Evolutionary conservation across 2,888 invertebrate genomes (phyloP), one percentile per base, ranked within the genome.

Genomic region (Vesta saturnalis): DNA sequence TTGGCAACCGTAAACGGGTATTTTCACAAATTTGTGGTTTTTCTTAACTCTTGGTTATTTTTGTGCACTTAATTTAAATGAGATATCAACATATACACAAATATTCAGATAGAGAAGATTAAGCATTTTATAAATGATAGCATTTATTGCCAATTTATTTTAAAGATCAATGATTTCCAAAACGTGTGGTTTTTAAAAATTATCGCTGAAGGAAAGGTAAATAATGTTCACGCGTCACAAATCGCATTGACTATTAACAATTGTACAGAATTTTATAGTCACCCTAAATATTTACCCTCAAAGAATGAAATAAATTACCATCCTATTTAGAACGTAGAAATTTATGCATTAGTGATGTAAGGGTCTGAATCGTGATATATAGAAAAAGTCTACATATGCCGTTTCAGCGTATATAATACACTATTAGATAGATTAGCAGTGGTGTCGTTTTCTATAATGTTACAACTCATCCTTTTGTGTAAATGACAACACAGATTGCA

Each of bases 371-470:
- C 19, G 21, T 19, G 8, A 39, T 39, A 39, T n/a, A 1, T 39
- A 39, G 2, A 39, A 8, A 39, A 18, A 19, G 5, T 12, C 4
- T 52, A 21, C 52, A 52, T 52, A 52, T 52, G 52, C 21, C 52
- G 52, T 52, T 52, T 52, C 19, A 19, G 39, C 8, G 10, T 4
- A 6, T n/a, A n/a, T n/a, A 4, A 60, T 61, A 60, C 60, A 67
- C 67, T 67, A 67, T 70, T 64, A 43, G 47, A 58, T 67, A 64
- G 70, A 67, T 70, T 70, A 70, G 70, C 70, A 70, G 67, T 59
- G 67, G 67, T 70, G 67, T 67, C 64, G 67, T 67, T 70, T 67
- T 64, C 70, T 56, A 47, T 62, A 55, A 55, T 8, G 10, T 12
- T 52, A 52, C 67, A 64, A 70, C 63, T 67, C 70, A 64, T 70